phyloP scores from a whole-genome alignment of 2,888 invertebrate genomes.

The Chamaedrilus cognettii region DNA sequence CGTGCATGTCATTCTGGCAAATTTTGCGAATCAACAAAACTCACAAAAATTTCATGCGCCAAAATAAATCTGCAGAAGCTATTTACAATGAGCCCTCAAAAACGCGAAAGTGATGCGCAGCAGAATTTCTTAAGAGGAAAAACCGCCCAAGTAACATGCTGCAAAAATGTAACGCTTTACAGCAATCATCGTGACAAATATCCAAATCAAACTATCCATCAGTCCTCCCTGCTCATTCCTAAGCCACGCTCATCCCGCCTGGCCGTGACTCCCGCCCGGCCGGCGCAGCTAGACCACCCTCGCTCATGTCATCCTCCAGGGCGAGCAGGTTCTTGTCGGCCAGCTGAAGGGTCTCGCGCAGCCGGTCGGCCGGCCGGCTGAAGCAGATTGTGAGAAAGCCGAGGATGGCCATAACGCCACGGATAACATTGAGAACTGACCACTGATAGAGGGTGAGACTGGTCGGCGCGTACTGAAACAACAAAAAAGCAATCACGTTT shows the following conservation, averaged over 20 bases:
- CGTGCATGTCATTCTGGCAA: too few species aligned
- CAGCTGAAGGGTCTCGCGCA: slow-evolving; percentile 48
- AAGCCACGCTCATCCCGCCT: background rate
- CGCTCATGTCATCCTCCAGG: background rate
- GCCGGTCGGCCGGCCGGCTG: slow-evolving; percentile 48
- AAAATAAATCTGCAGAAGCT: too few species aligned
- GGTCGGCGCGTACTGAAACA: background rate
- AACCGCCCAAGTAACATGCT: too few species aligned
- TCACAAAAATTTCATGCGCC: too few species aligned
- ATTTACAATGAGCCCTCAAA: too few species aligned
- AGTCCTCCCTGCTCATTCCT: too few species aligned
- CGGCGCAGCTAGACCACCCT: background rate
- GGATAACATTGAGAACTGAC: slow-evolving; percentile 50
- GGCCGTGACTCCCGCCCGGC: background rate
- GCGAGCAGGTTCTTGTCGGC: slow-evolving; percentile 43
- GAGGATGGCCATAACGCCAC: slow-evolving; percentile 48
- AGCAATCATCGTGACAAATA: too few species aligned
- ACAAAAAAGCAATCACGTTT: background rate
- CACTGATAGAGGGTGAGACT: slow-evolving; percentile 33
- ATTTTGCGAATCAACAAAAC: too few species aligned
- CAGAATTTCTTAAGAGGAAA: too few species aligned
- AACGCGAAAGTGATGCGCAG: too few species aligned
- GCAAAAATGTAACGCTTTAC: too few species aligned
- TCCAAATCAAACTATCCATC: too few species aligned
- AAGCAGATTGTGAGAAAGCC: slow-evolving; percentile 54